These are phyloP conservation scores for Aix galericulata DNA, from an alignment of 2,113 vertebrate species.

Conservation along the genomic window DNA sequence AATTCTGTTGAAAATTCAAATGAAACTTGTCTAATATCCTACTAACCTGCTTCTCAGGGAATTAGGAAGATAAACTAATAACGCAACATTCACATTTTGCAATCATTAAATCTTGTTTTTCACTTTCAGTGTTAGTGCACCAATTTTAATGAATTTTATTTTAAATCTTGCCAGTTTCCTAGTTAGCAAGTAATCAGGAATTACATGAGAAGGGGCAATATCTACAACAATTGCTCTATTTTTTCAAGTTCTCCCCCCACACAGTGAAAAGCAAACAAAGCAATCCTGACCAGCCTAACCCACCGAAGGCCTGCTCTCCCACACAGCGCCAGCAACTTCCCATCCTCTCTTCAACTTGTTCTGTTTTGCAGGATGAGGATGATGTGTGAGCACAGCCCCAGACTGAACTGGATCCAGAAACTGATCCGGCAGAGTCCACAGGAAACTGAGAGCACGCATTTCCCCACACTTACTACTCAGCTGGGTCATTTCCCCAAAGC, in stretches of 20 bases:
- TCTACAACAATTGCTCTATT: neutral
- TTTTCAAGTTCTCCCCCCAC: neutral
- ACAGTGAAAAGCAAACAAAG: neutral
- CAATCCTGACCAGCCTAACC: neutral
- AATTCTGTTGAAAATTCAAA: neutral
- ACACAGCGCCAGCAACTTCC: neutral
- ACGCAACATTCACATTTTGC: neutral
- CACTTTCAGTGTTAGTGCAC: neutral
- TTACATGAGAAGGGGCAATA: neutral
- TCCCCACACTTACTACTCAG: neutral
- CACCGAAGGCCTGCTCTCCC: neutral
- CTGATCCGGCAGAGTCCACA: rapidly evolving
- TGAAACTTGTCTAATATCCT: neutral
- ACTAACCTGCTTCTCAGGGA: neutral
- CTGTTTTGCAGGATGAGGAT: neutral
- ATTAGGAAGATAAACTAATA: neutral
- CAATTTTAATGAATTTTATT: neutral
- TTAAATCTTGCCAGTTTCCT: neutral
- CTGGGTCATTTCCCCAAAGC: neutral
- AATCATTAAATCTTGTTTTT: neutral
- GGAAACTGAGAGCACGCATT: rapidly evolving
- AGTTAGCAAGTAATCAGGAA: neutral
- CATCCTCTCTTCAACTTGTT: neutral
- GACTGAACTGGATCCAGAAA: neutral
- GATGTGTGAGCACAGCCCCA: neutral